These are phyloP conservation scores for Chiloscyllium plagiosum DNA, from an alignment of 2,113 vertebrate genomes.

Conservation along the genomic window DNA sequence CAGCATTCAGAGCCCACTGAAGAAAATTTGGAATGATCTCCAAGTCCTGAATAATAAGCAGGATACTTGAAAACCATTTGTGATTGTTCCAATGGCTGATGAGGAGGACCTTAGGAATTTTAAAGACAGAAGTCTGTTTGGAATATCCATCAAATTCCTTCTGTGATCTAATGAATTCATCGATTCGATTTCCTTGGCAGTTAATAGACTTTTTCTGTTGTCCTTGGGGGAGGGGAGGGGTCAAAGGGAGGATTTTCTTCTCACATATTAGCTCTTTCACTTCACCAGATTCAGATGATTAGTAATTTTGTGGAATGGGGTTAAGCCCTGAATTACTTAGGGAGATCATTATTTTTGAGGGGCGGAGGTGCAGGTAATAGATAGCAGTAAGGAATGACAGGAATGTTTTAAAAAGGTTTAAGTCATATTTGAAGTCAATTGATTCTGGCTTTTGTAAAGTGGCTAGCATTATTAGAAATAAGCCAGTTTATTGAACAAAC, in stretches of 20 bases:
- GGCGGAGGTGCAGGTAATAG: too few relatives aligned
- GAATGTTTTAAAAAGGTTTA: not conserved
- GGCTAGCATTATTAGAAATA: not conserved
- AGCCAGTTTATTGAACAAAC: not conserved
- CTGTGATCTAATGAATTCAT: not conserved
- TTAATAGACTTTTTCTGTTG: not conserved
- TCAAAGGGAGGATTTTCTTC: not conserved
- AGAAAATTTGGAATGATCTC: not conserved
- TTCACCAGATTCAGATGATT: not conserved
- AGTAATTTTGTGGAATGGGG: not conserved
- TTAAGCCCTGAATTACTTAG: slow-evolving; percentile 3
- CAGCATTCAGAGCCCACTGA: not conserved
- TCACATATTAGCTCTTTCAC: not conserved
- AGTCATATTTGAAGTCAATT: not conserved
- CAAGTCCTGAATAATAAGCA: not conserved
- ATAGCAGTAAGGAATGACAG: not conserved
- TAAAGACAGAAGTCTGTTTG: not conserved
- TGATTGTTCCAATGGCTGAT: not conserved
- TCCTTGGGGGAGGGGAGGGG: not conserved
- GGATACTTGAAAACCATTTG: not conserved
- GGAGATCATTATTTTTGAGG: not conserved
- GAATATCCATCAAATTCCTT: not conserved
- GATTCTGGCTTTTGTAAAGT: not conserved
- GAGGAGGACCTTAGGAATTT: not conserved
- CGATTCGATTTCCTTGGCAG: not conserved